A percentile compares a stretch with the other conserved stretches of the same genome.
Conservation (phyloP, 2,888 invertebrate species). For the Dasypogon diadema region DNA sequence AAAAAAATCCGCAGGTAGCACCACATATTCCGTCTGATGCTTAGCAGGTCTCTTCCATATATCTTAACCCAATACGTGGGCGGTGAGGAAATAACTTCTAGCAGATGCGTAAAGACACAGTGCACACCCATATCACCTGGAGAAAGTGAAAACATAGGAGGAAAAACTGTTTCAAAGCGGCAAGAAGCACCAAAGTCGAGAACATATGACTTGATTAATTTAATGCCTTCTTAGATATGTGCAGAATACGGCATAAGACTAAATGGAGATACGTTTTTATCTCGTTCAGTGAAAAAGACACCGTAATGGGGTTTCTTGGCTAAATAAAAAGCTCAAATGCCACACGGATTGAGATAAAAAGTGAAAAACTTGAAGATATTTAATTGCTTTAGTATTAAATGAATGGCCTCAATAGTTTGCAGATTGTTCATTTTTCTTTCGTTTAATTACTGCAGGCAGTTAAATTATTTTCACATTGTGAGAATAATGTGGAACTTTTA, state of each 20-base stretch:
- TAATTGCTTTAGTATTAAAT: not conserved
- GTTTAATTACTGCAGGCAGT: no score
- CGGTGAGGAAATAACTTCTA: slow-evolving; percentile 16
- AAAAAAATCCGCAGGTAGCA: slow-evolving; percentile 12
- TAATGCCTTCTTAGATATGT: slow-evolving; percentile 18
- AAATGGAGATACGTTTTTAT: slow-evolving; percentile 26
- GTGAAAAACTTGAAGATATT: not conserved
- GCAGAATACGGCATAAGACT: not conserved
- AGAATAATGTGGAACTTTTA: no score
- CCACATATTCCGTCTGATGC: not conserved
- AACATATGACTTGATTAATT: slow-evolving; percentile 37
- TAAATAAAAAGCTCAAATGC: slow-evolving; percentile 18
- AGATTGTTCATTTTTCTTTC: no score
- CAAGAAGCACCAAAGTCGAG: not conserved
- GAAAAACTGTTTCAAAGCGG: not conserved
- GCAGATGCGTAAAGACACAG: slow-evolving; percentile 39
- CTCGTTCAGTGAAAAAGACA: not conserved
- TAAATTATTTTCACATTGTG: no score
- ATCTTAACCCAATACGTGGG: slow-evolving; percentile 13
- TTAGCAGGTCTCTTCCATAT: not conserved
- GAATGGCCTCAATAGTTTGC: no score
- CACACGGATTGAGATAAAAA: slow-evolving; percentile 4
- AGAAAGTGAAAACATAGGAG: not conserved
- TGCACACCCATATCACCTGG: slow-evolving; percentile 15
- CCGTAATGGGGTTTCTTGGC: slow-evolving; percentile 1